A percentile compares a stretch with the other conserved stretches of the same genome.
phyloP scores from a whole-genome alignment of 2,797 vertebrate species.

The Phataginus tetradactyla region DNA sequence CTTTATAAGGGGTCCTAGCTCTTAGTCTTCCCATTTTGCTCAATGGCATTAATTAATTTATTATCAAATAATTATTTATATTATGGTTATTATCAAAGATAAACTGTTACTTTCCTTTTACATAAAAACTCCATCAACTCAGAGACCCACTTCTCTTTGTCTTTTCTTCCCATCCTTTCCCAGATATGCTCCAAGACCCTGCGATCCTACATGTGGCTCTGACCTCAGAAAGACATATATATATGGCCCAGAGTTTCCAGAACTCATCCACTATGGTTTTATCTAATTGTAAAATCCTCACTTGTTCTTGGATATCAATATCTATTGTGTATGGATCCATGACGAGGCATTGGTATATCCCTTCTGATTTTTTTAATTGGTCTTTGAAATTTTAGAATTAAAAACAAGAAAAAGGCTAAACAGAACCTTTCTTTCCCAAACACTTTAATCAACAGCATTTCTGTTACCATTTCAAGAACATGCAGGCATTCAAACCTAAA shows the following conservation, averaged over 20 bases:
- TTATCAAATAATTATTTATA: conserved; percentile 5
- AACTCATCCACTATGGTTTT: not conserved
- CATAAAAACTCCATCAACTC: not conserved
- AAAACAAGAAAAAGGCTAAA: not conserved
- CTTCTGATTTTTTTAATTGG: not conserved
- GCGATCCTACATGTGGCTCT: not conserved
- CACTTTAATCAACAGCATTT: not conserved
- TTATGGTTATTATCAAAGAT: not conserved
- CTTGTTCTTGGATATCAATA: not conserved
- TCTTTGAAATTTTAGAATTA: not conserved
- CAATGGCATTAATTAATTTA: not conserved
- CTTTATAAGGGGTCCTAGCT: not conserved
- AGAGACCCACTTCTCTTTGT: not conserved
- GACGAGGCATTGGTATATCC: not conserved
- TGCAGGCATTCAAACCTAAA: not conserved
- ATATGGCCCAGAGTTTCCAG: not conserved
- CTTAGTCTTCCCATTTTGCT: not conserved
- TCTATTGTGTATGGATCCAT: not conserved
- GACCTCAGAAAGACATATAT: not conserved
- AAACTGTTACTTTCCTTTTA: not conserved
- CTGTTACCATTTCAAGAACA: not conserved
- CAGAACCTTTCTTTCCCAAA: not conserved
- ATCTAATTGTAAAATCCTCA: not conserved
- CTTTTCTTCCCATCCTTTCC: not conserved
- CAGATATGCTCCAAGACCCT: not conserved